Conservation (phyloP, 2,888 invertebrate genomes). For the Xiphydria camelus region DNA sequence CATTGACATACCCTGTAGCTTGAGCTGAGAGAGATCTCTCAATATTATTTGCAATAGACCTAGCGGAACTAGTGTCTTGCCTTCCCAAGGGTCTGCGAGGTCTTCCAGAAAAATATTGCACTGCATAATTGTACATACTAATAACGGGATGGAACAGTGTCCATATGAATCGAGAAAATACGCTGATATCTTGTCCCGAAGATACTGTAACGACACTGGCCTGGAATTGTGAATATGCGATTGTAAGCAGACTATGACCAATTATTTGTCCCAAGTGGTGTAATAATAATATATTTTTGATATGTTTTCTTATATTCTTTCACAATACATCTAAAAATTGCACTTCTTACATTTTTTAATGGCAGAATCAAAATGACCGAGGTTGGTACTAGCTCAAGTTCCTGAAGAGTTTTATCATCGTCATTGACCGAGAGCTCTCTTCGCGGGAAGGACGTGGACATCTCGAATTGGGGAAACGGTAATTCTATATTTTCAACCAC, state of each 20-base stretch:
- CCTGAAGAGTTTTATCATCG: slow-evolving; percentile 62
- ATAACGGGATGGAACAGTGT: slow-evolving; percentile 65
- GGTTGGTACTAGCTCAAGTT: slow-evolving; percentile 74
- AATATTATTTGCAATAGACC: slow-evolving; percentile 26
- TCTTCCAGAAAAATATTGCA: slow-evolving; percentile 55
- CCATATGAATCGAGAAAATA: slow-evolving; percentile 64
- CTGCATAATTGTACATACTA: slow-evolving; percentile 62
- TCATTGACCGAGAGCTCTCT: slow-evolving; percentile 67
- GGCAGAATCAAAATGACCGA: slow-evolving; percentile 77
- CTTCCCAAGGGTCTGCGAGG: slow-evolving; percentile 45
- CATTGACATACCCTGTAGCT: too few relatives aligned
- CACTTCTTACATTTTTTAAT: slow-evolving; percentile 51
- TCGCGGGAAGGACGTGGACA: slow-evolving; percentile 79
- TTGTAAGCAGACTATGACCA: slow-evolving; percentile 8
- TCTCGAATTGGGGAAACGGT: slow-evolving; percentile 65
- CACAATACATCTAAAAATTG: slow-evolving; percentile 1
- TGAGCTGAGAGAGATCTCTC: slow-evolving; percentile 31
- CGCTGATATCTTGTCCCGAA: slow-evolving; percentile 55
- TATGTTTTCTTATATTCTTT: too few relatives aligned
- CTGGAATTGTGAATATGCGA: slow-evolving; percentile 26
- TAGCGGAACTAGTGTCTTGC: slow-evolving; percentile 34
- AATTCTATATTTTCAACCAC: slow-evolving; percentile 61
- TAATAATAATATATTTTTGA: too few relatives aligned
- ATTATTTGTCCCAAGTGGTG: neutral
- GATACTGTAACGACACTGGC: slow-evolving; percentile 42